These are phyloP conservation scores for Odontomachus brunneus DNA, from an alignment of 1,140 invertebrate species.

Conservation along the genomic window DNA sequence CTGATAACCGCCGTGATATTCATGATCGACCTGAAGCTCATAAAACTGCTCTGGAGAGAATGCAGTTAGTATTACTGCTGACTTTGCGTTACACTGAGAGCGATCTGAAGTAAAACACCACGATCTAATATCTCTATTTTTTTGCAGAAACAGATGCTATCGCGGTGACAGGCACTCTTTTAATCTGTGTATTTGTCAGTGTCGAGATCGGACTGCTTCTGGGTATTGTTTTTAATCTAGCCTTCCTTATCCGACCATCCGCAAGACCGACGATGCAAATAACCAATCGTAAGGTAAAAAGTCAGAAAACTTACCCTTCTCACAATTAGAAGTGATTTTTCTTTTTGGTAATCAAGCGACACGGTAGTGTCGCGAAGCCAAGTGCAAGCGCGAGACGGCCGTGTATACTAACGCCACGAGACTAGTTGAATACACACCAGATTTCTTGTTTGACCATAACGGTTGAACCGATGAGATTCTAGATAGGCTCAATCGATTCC, in stretches of 20 bases:
- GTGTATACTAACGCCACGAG: too few relatives aligned
- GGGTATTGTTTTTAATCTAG: conserved; percentile 87
- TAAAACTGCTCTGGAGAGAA: conserved; percentile 88
- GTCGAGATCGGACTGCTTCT: conserved; percentile 90
- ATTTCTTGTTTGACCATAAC: too few relatives aligned
- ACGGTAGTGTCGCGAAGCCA: too few relatives aligned
- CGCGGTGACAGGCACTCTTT: conserved; percentile 87
- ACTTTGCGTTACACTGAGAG: background rate
- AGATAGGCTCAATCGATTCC: too few relatives aligned
- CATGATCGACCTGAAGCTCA: conserved; percentile 88
- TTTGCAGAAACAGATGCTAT: conserved; percentile 88
- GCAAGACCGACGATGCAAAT: conserved; percentile 82
- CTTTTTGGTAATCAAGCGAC: too few relatives aligned
- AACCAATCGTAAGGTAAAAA: conserved; percentile 81
- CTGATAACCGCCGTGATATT: conserved; percentile 90
- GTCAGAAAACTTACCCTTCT: conserved; percentile 21
- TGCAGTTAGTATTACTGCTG: conserved; percentile 85
- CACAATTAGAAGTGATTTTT: too few relatives aligned
- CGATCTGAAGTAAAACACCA: background rate
- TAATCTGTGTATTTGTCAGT: conserved; percentile 86
- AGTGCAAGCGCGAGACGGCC: too few relatives aligned
- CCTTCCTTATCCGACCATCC: conserved; percentile 87
- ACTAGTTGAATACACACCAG: too few relatives aligned
- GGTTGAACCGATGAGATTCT: too few relatives aligned
- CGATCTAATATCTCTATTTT: background rate